Percentiles rank a stretch among this genome's conserved stretches.
phyloP scores from a whole-genome alignment of 2,888 invertebrate species.

The Drosophila lacicola region DNA sequence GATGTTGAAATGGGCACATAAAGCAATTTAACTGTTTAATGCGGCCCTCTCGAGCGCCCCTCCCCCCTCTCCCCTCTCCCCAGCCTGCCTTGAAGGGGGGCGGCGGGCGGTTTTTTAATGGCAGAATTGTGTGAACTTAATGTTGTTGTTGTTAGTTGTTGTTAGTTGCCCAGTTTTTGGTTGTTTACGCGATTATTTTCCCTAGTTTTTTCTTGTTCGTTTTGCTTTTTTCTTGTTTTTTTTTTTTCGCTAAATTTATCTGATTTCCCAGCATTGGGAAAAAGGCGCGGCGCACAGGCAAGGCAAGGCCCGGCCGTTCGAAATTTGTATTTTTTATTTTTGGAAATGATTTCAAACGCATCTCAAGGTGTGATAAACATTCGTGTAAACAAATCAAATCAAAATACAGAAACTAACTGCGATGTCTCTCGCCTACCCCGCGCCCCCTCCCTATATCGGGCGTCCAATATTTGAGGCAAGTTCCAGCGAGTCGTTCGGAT shows the following conservation, averaged over 20 bases:
- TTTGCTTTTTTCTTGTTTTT: constrained; percentile 36
- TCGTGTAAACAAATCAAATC: constrained; percentile 72
- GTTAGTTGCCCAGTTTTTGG: constrained; percentile 37
- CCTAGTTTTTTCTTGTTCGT: constrained; percentile 16
- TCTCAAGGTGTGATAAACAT: constrained; percentile 78
- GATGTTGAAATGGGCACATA: constrained; percentile 73
- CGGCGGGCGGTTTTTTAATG: constrained; percentile 53
- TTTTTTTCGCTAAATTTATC: constrained; percentile 71
- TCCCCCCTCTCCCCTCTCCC: background rate
- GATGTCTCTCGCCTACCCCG: background rate
- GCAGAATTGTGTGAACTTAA: constrained; percentile 71
- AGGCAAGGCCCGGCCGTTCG: background rate
- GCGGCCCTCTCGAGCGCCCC: constrained; percentile 24
- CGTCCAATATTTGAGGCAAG: constrained; percentile 1
- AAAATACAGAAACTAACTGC: constrained; percentile 12
- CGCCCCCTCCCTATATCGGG: background rate
- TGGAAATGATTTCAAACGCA: constrained; percentile 79
- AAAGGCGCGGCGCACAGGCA: background rate
- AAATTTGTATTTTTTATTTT: constrained; percentile 58
- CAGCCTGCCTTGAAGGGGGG: constrained; percentile 1
- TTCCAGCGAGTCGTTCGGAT: background rate
- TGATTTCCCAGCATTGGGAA: constrained; percentile 23
- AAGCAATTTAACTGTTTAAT: constrained; percentile 78
- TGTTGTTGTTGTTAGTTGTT: constrained; percentile 34
- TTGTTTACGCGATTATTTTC: constrained; percentile 73